Base-by-base conservation (phyloP, 2,888 invertebrate genomes). In the Heliconius charithonia region DNA sequence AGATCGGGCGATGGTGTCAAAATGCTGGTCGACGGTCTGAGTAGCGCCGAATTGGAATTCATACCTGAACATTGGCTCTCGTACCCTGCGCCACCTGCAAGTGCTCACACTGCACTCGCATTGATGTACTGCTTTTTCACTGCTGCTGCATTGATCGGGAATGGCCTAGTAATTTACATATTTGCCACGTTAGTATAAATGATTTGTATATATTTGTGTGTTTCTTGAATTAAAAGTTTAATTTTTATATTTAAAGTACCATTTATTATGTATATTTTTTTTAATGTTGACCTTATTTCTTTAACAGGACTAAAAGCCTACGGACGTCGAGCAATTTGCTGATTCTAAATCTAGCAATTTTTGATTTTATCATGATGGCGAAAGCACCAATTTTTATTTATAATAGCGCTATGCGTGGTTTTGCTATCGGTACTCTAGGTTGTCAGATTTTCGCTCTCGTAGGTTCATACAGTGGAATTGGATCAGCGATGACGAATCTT, bases 301-400 rank as follows among this genome's bases (percentile, higher is more conserved):
- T 25, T 69, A 22, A 67, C 89, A 97, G 97, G 77, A 96, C 97
- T 75, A 97, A 97, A 91, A 95, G 96, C 81, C 92, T 97, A 75
- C 95, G 97, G 83, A 97, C 97, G 0, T 97, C 98, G 3, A 98
- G 98, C 71, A 98, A 98, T 87, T 96, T 98, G 87, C 96, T 98
- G 80, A 97, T 98, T 19, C 96, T 98, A 75, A 97, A 98, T 89
- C 91, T 98, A 87, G 97, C 98, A 0, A 92, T 98, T 79, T 96
- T 97, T 85, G 98, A 98, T 91, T 98, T 98, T 86, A 91, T 97
- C 51, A 98, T 98, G 98, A 98, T 98, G 98, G 90, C 96, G 56
- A 98, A 98, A 92, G 96, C 97, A 0, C 98, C 98, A 0, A 96
- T 98, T 82, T 97, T 98, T 89, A 97, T 98, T 84, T 97, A 97